Percentiles rank a stretch among this genome's conserved stretches.
Evolutionary conservation across 2,113 vertebrate genomes (phyloP).

Genomic region (Anoplopoma fimbria): DNA sequence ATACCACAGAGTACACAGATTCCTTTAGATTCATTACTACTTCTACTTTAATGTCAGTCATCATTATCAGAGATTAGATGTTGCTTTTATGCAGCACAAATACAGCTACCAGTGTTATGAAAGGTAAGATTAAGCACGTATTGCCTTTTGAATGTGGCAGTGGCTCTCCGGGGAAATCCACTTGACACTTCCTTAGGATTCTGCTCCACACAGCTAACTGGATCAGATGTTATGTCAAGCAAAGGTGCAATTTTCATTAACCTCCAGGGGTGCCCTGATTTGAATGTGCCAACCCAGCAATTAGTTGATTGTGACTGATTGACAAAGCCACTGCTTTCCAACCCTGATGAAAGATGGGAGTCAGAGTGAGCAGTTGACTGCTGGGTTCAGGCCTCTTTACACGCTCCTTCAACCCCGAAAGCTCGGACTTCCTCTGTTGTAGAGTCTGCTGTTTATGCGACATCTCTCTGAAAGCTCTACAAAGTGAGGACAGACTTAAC

Average conservation of each 20-base stretch:
- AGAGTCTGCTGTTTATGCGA: not conserved
- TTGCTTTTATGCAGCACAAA: conserved; percentile 35
- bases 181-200: conserved; percentile 68
- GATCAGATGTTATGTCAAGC: conserved; percentile 80
- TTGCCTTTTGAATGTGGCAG: conserved; percentile 39
- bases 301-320: conserved; percentile 83
- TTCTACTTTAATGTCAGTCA: not conserved
- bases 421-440: not conserved
- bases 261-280: conserved; percentile 76
- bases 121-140: conserved; percentile 58
- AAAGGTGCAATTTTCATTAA: conserved; percentile 84
- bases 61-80: conserved; percentile 30
- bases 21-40: conserved; percentile 26
- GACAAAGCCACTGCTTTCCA: conserved; percentile 60
- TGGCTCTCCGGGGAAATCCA: conserved; percentile 61
- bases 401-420: not conserved
- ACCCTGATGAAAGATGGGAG: conserved; percentile 34
- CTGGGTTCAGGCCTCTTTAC: not conserved
- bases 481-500: not conserved
- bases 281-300: conserved; percentile 76
- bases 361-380: conserved; percentile 1
- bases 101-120: conserved; percentile 44
- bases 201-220: conserved; percentile 60
- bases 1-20: not conserved
- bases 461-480: not conserved